A percentile compares a stretch with the other conserved stretches of the same genome.
phyloP scores from a whole-genome alignment of 1,140 invertebrate genomes.

The Drosophila watanabei region DNA sequence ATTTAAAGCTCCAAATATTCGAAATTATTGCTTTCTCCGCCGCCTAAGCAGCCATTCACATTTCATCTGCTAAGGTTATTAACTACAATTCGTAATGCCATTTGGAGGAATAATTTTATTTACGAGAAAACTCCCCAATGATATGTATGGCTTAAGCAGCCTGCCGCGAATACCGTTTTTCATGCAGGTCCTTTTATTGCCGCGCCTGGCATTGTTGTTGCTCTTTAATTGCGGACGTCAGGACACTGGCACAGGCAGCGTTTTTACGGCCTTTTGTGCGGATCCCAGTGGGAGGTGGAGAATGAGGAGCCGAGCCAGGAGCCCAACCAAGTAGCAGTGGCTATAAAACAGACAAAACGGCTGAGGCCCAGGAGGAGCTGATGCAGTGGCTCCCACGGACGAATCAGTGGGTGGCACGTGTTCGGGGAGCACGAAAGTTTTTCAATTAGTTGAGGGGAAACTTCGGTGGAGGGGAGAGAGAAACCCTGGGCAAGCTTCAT shows the following conservation, averaged over 20 bases:
- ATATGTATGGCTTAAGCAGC: constrained; percentile 21
- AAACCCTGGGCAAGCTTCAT: constrained; percentile 32
- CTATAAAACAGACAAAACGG: constrained; percentile 46
- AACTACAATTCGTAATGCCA: constrained; percentile 29
- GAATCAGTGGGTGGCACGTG: constrained; percentile 51
- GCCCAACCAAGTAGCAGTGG: constrained; percentile 11
- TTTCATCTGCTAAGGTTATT: constrained; percentile 29
- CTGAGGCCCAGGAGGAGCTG: not conserved
- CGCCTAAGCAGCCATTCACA: constrained; percentile 10
- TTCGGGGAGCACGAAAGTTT: constrained; percentile 49
- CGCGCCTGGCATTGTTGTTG: constrained; percentile 47
- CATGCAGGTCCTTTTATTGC: constrained; percentile 50
- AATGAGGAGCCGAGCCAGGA: not conserved
- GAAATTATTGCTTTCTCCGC: constrained; percentile 8
- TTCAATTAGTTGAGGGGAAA: constrained; percentile 44
- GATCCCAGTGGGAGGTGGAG: not conserved
- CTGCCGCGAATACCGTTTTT: constrained; percentile 26
- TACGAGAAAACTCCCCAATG: constrained; percentile 17
- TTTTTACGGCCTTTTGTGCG: constrained; percentile 54
- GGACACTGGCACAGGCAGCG: constrained; percentile 12
- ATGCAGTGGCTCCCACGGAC: constrained; percentile 42
- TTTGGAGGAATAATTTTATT: constrained; percentile 36
- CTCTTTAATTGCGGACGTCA: constrained; percentile 45
- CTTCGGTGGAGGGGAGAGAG: not conserved
- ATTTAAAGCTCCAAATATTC: not conserved